Conservation (phyloP, 1,140 invertebrate species). For the Bombus haemorrhoidalis region DNA sequence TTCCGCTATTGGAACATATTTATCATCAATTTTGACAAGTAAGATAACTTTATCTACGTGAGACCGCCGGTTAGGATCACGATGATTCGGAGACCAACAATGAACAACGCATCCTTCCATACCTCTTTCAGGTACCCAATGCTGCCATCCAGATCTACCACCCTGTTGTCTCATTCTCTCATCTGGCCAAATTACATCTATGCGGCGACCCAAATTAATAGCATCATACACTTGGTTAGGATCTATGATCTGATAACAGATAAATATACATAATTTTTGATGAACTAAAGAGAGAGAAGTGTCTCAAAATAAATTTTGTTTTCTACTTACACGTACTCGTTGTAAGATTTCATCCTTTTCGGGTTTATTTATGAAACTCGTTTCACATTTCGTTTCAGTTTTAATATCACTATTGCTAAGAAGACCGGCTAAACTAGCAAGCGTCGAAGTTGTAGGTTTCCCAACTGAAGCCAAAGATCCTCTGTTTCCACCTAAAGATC, state of each 20-base stretch:
- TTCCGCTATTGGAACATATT: conserved; percentile 96
- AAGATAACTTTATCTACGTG: conserved; percentile 95
- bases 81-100: conserved; percentile 94
- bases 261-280: not conserved
- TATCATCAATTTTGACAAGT: conserved; percentile 95
- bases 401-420: conserved; percentile 82
- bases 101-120: conserved; percentile 96
- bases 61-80: conserved; percentile 91
- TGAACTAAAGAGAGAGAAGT: not conserved
- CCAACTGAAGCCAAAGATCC: conserved; percentile 91
- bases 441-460: conserved; percentile 91
- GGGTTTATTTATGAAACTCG: conserved; percentile 77
- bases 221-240: conserved; percentile 93
- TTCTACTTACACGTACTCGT: conserved; percentile 84
- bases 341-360: conserved; percentile 84
- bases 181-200: conserved; percentile 96
- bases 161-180: conserved; percentile 93
- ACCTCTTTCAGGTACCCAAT: conserved; percentile 93
- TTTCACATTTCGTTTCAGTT: conserved; percentile 79
- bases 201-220: conserved; percentile 93
- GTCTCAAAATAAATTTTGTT: not conserved
- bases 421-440: conserved; percentile 91
- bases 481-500: conserved; percentile 86
- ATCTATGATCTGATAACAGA: conserved; percentile 81
- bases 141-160: conserved; percentile 93